A percentile compares a stretch with the other conserved stretches of the same genome.
Conservation (phyloP, 1,140 invertebrate genomes). For the Aphaenogaster ashmeadi region DNA sequence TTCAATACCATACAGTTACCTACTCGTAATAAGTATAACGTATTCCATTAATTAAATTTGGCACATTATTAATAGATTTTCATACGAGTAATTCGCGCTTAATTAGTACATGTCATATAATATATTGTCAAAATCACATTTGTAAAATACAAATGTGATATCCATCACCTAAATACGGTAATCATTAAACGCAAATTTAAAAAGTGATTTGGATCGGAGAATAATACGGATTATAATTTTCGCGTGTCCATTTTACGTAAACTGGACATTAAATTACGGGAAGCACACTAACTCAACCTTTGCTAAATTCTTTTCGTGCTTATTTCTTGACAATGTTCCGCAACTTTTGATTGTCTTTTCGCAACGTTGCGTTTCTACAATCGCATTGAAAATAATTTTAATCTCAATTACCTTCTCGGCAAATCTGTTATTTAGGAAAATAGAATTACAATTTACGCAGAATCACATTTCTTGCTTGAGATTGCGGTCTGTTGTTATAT, state of each 20-base stretch:
- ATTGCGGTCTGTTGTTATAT: background rate
- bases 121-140: constrained; percentile 30
- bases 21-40: background rate
- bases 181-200: background rate
- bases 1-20: constrained; percentile 1
- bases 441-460: constrained; percentile 17
- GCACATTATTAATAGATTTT: constrained; percentile 25
- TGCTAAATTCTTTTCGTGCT: background rate
- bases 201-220: background rate
- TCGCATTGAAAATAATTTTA: constrained; percentile 36
- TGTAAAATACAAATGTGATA: background rate
- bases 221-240: constrained; percentile 13
- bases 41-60: constrained; percentile 31
- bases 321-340: constrained; percentile 21
- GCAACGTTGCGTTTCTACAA: constrained; percentile 41
- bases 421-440: constrained; percentile 19
- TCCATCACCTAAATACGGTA: background rate
- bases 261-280: background rate
- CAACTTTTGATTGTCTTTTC: constrained; percentile 47
- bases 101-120: constrained; percentile 27
- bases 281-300: background rate
- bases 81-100: constrained; percentile 4
- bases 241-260: constrained; percentile 7
- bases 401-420: constrained; percentile 46
- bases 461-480: constrained; percentile 26